Conservation (phyloP, 2,888 invertebrate genomes). For the Timandra comae region DNA sequence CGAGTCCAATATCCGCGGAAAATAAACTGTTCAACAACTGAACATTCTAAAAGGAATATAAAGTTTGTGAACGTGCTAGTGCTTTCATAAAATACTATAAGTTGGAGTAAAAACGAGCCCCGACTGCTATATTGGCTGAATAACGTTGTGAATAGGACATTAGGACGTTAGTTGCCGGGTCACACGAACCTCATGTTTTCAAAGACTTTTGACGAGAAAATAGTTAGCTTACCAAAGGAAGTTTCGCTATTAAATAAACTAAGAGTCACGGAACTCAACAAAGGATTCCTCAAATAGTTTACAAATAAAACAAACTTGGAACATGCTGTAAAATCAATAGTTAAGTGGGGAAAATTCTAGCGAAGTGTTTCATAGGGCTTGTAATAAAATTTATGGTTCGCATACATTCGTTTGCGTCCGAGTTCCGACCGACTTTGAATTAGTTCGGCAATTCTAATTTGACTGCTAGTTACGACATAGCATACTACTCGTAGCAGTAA, state of each 20-base stretch:
- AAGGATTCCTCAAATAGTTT: too few species aligned
- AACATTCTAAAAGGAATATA: background rate
- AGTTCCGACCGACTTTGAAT: too few species aligned
- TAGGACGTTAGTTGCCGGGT: background rate
- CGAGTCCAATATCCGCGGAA: too few species aligned
- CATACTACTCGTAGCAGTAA: too few species aligned
- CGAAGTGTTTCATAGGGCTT: background rate
- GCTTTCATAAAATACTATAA: slow-evolving; percentile 7
- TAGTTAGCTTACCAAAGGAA: background rate
- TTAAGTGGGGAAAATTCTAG: background rate
- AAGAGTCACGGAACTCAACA: too few species aligned
- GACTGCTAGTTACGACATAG: too few species aligned
- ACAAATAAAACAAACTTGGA: too few species aligned
- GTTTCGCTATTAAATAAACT: too few species aligned
- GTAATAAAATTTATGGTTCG: background rate
- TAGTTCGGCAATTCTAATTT: too few species aligned
- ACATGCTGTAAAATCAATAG: too few species aligned
- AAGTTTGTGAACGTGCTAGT: slow-evolving; percentile 3
- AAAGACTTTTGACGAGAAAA: background rate
- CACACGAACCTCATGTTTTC: background rate
- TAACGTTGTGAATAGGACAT: slow-evolving; percentile 2
- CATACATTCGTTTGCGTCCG: background rate
- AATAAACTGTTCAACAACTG: too few species aligned
- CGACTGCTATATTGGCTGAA: slow-evolving; percentile 7
- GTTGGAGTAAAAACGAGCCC: slow-evolving; percentile 4